These are phyloP conservation scores for Dinocampus coccinellae DNA, from an alignment of 2,888 invertebrate species.

Conservation along the genomic window DNA sequence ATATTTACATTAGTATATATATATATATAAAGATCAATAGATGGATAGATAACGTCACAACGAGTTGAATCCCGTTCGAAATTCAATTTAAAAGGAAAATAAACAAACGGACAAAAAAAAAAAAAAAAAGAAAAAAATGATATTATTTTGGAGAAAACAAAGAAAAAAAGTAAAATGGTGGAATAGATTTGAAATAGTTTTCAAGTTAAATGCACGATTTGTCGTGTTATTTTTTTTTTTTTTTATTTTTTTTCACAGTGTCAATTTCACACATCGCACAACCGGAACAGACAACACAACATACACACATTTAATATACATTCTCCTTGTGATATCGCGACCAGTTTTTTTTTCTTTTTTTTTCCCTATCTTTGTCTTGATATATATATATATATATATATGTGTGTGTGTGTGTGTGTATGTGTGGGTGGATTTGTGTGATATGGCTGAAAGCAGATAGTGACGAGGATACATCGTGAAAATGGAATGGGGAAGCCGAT, in stretches of 20 bases:
- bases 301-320: neutral
- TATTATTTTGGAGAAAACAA: too few species aligned
- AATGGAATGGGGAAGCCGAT: constrained; percentile 15
- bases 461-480: neutral
- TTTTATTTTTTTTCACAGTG: neutral
- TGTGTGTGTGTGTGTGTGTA: neutral
- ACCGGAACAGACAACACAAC: constrained; percentile 8
- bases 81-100: neutral
- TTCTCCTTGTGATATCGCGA: neutral
- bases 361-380: neutral
- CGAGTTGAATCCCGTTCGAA: neutral
- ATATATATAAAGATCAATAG: neutral
- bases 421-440: neutral
- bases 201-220: constrained; percentile 9
- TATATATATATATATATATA: neutral
- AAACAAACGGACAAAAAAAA: neutral
- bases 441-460: neutral
- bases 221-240: neutral
- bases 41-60: neutral
- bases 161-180: neutral
- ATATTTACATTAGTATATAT: neutral
- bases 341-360: neutral
- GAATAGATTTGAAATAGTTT: too few species aligned
- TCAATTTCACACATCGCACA: constrained; percentile 19
- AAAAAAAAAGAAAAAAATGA: too few species aligned